phyloP scores from a whole-genome alignment of 2,888 invertebrate genomes.

The Marronus borbonicus region DNA sequence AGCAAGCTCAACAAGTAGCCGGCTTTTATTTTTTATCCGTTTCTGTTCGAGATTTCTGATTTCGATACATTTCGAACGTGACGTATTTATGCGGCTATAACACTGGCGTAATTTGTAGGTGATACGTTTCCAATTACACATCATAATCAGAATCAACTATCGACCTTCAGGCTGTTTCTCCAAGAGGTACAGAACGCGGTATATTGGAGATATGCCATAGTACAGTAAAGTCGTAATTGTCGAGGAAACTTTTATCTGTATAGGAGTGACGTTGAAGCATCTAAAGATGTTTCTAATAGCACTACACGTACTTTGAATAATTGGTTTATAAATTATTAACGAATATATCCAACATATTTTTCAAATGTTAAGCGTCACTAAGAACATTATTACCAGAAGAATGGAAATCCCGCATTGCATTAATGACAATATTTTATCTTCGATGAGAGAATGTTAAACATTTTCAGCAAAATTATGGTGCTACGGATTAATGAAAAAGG shows the following conservation, averaged over 20 bases:
- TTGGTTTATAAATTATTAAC: conserved; percentile 14
- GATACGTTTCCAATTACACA: conserved; percentile 21
- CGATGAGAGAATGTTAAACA: neutral
- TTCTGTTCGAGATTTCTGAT: conserved; percentile 14
- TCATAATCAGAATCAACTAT: conserved; percentile 23
- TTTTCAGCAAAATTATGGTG: neutral
- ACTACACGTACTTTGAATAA: neutral
- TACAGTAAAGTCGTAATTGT: neutral
- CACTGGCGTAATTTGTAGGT: conserved; percentile 22
- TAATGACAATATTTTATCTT: neutral
- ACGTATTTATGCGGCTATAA: conserved; percentile 10
- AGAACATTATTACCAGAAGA: neutral
- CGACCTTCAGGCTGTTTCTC: conserved; percentile 5
- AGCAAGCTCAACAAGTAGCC: neutral
- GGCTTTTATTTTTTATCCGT: conserved; percentile 22
- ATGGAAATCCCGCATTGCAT: neutral
- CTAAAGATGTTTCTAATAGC: no score
- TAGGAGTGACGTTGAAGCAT: neutral
- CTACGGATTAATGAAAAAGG: neutral
- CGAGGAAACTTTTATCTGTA: neutral
- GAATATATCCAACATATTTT: neutral
- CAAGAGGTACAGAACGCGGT: neutral
- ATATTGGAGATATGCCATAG: neutral
- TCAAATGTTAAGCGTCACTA: neutral
- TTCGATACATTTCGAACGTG: conserved; percentile 9